Evolutionary conservation across 2,888 invertebrate genomes (phyloP).

Genomic region (Polyommatus iphigenia): DNA sequence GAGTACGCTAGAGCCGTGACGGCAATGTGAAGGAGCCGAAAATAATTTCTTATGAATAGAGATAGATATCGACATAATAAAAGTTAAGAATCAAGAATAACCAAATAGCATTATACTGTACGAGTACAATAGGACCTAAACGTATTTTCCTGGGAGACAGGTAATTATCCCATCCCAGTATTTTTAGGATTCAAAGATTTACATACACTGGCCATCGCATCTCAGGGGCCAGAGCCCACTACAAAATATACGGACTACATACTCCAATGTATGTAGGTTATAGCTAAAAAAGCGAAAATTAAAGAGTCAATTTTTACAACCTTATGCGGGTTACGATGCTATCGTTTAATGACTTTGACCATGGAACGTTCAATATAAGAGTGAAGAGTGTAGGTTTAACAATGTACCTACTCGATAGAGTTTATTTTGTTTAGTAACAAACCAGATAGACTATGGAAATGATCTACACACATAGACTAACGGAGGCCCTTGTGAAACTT

Average conservation of each 20-base stretch:
- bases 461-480: neutral
- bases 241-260: too few relatives aligned
- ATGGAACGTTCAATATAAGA: slow-evolving; percentile 1
- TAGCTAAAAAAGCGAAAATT: neutral
- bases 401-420: neutral
- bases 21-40: neutral
- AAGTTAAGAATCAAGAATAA: too few relatives aligned
- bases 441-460: neutral
- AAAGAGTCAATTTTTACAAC: neutral
- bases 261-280: neutral
- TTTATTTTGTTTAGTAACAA: neutral
- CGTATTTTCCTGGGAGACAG: too few relatives aligned
- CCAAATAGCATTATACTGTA: too few relatives aligned
- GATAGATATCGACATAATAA: too few relatives aligned
- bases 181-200: too few relatives aligned
- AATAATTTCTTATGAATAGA: too few relatives aligned
- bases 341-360: slow-evolving; percentile 1
- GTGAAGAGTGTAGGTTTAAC: neutral
- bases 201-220: too few relatives aligned
- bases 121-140: too few relatives aligned
- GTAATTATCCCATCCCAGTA: too few relatives aligned
- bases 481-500: neutral
- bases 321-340: neutral
- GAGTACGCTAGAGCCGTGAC: neutral
- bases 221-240: too few relatives aligned